Evolutionary conservation across 2,113 vertebrate genomes (phyloP), one percentile per base, ranked within the genome.

Genomic region (Gymnarchus niloticus): DNA sequence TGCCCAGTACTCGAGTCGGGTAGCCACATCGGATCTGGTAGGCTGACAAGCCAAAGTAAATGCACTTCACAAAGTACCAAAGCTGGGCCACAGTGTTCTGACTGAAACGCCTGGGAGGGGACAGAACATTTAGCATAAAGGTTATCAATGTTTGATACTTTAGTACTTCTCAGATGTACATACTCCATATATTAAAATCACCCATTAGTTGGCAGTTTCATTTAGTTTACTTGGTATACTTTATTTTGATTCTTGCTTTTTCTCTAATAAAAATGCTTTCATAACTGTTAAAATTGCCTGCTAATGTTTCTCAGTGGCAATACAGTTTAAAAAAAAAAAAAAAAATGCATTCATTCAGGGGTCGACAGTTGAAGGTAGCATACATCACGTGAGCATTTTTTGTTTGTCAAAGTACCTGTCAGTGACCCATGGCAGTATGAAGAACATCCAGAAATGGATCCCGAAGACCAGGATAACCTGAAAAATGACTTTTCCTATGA

Each of bases 371-470:
- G 1, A 3, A 28, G 51, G n/a, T 54, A 51, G 2, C 2, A 7
- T 14, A 23, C 49, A 56, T 12, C 3, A 51, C 21, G 1, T n/a
- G 41, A 65, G 10, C 33, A 49, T 51, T 12, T 12, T 12, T 21
- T 14, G 80, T 25, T 25, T n/a, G 19, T 83, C 0, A 23, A 5
- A 85, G 91, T 94, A 99, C 98, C 98, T 98, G 41, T 97, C 95
- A 41, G 98, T 99, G 88, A 99, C 94, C 86, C 91, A 90, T 23
- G 98, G 98, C 81, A 99, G 93, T 92, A 99, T 98, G 89, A 99
- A 99, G 93, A 99, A 99, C 98, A 99, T 99, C 98, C 98, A 99
- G 92, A 99, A 98, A 91, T 99, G 98, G 91, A 99, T 99, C 51
- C 98, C 98, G 0, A 99, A 99, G 85, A 99, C 97, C 28, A 99